Conservation (phyloP, 1,140 invertebrate species). For the Aphaenogaster ashmeadi region DNA sequence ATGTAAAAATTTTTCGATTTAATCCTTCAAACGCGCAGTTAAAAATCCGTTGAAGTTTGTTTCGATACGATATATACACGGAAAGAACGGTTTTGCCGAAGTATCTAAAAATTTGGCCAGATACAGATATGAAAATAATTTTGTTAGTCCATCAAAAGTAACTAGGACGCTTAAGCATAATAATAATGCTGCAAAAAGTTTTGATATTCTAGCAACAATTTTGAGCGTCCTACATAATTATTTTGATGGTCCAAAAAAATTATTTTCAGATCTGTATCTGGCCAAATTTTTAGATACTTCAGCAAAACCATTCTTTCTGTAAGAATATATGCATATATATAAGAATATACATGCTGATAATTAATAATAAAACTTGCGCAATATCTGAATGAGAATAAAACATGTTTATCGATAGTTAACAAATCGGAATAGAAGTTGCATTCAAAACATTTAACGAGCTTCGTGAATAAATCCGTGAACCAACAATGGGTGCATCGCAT, state of each 20-base stretch:
- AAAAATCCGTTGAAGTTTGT: conserved; percentile 24
- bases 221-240: no score
- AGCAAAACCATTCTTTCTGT: background rate
- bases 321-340: background rate
- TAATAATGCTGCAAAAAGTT: no score
- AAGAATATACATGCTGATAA: background rate
- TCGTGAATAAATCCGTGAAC: conserved; percentile 40
- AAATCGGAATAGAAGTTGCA: conserved; percentile 3
- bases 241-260: no score
- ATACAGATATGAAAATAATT: no score
- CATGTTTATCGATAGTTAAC: background rate
- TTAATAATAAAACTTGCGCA: background rate
- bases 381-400: background rate
- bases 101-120: no score
- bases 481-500: conserved; percentile 50
- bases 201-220: no score
- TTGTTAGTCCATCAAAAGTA: no score
- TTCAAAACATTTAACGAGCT: conserved; percentile 32
- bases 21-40: background rate
- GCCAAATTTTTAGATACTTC: no score
- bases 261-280: no score
- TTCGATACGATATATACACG: background rate
- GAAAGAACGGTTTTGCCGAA: no score
- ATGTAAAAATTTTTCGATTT: background rate
- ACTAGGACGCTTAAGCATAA: no score